Evolutionary conservation across 2,888 invertebrate species (phyloP).

Genomic region (Trichacis sp.): DNA sequence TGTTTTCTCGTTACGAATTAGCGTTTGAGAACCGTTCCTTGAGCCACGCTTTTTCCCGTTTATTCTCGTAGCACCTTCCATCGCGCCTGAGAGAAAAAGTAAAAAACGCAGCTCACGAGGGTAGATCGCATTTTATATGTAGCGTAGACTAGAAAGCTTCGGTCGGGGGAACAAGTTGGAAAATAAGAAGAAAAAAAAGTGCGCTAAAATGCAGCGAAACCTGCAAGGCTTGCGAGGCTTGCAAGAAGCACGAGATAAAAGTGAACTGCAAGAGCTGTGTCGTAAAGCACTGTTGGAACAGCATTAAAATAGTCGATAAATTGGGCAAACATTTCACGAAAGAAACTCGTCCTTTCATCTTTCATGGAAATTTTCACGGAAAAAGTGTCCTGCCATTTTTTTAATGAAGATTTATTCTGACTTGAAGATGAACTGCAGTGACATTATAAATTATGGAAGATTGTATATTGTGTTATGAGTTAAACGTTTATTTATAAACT

Average conservation of each 20-base stretch:
- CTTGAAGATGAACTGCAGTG: too few relatives aligned
- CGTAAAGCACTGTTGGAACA: slow-evolving; percentile 26
- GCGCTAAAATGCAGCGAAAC: slow-evolving; percentile 52
- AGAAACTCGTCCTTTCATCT: slow-evolving; percentile 3
- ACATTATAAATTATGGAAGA: slow-evolving; percentile 16
- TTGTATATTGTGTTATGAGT: too few relatives aligned
- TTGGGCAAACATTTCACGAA: slow-evolving; percentile 32
- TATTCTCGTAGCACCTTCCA: slow-evolving; percentile 22
- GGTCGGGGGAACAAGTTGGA: slow-evolving; percentile 43
- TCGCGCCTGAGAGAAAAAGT: slow-evolving; percentile 7
- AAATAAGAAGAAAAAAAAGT: slow-evolving; percentile 44
- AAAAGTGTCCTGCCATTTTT: background rate
- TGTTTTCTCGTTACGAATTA: slow-evolving; percentile 31
- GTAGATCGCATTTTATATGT: slow-evolving; percentile 57
- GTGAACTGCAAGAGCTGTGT: slow-evolving; percentile 23
- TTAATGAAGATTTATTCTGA: too few relatives aligned
- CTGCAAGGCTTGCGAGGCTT: slow-evolving; percentile 27
- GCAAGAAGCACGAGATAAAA: slow-evolving; percentile 31
- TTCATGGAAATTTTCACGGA: background rate
- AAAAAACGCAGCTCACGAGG: slow-evolving; percentile 50
- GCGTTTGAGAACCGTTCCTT: slow-evolving; percentile 42
- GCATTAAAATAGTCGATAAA: slow-evolving; percentile 36
- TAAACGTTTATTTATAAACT: too few relatives aligned
- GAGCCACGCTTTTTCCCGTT: slow-evolving; percentile 45
- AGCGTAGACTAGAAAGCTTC: slow-evolving; percentile 51